Percentiles rank a stretch among this genome's conserved stretches.
Conservation (phyloP, 2,113 vertebrate species). For the Microtus montanus region DNA sequence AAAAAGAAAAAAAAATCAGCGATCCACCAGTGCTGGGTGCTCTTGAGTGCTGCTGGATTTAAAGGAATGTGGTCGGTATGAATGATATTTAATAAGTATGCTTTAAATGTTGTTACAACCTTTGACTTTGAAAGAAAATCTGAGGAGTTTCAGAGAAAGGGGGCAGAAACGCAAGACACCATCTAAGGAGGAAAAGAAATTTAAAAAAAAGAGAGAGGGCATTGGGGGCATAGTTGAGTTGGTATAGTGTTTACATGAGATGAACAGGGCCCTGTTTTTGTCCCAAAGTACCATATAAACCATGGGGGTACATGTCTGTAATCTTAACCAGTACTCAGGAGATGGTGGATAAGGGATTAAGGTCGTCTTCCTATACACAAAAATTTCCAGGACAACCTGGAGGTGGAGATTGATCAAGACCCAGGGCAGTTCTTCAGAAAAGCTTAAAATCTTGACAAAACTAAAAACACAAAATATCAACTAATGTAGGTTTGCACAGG, state of each 20-base stretch:
- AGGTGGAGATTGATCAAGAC: not conserved
- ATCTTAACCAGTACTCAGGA: not conserved
- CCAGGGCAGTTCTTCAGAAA: not conserved
- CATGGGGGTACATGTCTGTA: not conserved
- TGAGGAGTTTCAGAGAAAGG: not conserved
- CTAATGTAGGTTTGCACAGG: not conserved
- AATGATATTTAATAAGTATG: not conserved
- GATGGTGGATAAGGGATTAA: not conserved
- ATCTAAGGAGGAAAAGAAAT: not conserved
- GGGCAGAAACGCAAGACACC: not conserved
- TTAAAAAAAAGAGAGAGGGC: not conserved
- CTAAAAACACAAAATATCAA: constrained; percentile 17
- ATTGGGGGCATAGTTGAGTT: no score
- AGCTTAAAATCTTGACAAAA: not conserved
- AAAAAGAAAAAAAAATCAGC: no score
- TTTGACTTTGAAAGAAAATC: not conserved
- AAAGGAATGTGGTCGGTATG: not conserved
- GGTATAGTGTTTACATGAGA: not conserved
- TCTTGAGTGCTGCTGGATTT: not conserved
- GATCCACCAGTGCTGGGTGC: not conserved
- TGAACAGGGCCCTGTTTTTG: not conserved
- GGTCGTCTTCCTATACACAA: not conserved
- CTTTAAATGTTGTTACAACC: not conserved
- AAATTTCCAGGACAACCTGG: not conserved
- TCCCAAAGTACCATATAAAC: not conserved